These are phyloP conservation scores for Miniopterus natalensis DNA, from an alignment of 2,113 vertebrate genomes.

Conservation along the genomic window DNA sequence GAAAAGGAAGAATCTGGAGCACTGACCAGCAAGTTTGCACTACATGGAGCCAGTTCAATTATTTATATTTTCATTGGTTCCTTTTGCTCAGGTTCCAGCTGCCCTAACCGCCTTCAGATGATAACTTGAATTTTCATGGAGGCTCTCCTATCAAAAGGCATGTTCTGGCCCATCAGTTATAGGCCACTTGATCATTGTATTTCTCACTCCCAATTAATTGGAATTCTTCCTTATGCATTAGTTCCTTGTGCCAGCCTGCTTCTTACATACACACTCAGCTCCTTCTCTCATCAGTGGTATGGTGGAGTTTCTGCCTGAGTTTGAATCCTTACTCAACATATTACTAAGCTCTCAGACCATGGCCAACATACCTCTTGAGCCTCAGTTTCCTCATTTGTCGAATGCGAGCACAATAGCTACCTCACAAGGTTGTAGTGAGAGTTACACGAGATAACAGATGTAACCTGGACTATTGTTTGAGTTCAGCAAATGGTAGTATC, in stretches of 20 bases:
- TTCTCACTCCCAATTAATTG: conserved; percentile 53
- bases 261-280: conserved; percentile 11
- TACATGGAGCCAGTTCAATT: background rate
- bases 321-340: conserved; percentile 20
- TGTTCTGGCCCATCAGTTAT: background rate
- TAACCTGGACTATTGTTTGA: background rate
- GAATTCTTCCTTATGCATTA: conserved; percentile 39
- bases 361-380: conserved; percentile 1
- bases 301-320: conserved; percentile 51
- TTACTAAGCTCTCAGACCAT: conserved; percentile 32
- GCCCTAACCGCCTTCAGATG: background rate
- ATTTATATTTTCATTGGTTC: conserved; percentile 41
- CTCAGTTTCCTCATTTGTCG: conserved; percentile 47
- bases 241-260: conserved; percentile 32
- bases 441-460: background rate
- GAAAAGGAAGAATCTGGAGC: background rate
- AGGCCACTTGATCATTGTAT: conserved; percentile 57
- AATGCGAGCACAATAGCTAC: background rate
- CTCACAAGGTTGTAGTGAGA: background rate
- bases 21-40: background rate
- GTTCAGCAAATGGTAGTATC: background rate
- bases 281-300: background rate
- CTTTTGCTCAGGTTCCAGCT: conserved; percentile 44
- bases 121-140: conserved; percentile 35
- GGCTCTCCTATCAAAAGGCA: background rate